A percentile compares a stretch with the other conserved stretches of the same genome.
Conservation (phyloP, 2,888 invertebrate species). For the Elmis aenea region DNA sequence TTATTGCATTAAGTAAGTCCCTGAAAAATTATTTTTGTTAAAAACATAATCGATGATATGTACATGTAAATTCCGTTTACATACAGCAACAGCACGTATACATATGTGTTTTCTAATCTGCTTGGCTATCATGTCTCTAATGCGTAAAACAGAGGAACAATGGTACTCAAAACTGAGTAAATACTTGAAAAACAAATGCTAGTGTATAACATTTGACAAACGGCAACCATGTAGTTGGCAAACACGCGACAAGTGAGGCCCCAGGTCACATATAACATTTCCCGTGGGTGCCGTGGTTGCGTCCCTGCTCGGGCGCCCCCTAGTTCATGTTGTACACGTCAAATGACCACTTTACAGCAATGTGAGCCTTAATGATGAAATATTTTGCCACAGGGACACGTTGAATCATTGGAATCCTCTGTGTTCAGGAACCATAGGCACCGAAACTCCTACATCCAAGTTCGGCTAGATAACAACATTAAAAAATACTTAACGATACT, state of each 20-base stretch:
- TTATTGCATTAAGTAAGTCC: too few species aligned
- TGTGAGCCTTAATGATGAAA: slow-evolving; percentile 51
- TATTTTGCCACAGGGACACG: slow-evolving; percentile 47
- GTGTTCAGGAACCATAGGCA: slow-evolving; percentile 4
- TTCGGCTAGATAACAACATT: too few species aligned
- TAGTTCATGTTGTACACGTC: slow-evolving; percentile 43
- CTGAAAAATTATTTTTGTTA: too few species aligned
- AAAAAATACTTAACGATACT: too few species aligned
- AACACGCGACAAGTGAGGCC: slow-evolving; percentile 30
- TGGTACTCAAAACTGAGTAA: slow-evolving; percentile 29
- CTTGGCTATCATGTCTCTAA: slow-evolving; percentile 32
- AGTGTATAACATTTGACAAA: slow-evolving; percentile 43
- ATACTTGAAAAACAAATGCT: slow-evolving; percentile 39
- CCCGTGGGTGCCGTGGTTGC: slow-evolving; percentile 22
- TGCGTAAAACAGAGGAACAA: slow-evolving; percentile 32
- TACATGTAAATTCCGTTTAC: background rate
- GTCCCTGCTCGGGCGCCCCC: slow-evolving; percentile 18
- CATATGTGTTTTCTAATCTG: slow-evolving; percentile 31
- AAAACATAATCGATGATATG: too few species aligned
- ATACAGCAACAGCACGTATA: slow-evolving; percentile 1
- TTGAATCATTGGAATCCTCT: slow-evolving; percentile 48
- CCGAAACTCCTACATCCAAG: too few species aligned
- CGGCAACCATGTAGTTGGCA: slow-evolving; percentile 33
- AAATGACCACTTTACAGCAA: slow-evolving; percentile 52
- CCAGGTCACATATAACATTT: slow-evolving; percentile 33